Base-by-base conservation (phyloP, 2,888 invertebrate genomes). In the Apamea epomidion region DNA sequence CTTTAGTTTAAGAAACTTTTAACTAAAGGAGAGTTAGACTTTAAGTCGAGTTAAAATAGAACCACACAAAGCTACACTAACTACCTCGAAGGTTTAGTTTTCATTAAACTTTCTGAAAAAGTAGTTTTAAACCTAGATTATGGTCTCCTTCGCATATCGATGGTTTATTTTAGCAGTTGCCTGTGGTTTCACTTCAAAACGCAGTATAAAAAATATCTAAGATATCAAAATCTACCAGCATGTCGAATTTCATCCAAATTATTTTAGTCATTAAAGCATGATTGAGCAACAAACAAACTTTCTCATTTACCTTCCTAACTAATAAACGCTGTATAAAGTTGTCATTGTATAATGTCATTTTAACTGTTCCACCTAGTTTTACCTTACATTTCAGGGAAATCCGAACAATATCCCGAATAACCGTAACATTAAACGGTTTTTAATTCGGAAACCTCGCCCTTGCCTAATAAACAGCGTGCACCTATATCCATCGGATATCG, bases 401-500 rank as follows among this genome's bases (percentile, higher is more conserved):
- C 64, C 32, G 10, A 64, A 32, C 18, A 32, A 32, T 32, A 32
- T 32, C 18, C 18, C 8, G 64, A 64, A 37, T 12, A 37, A 65
- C 21, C 21, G 25, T 65, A 37, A 12, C 21, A 65, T 65, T 37
- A 62, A 16, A 65, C 25, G 16, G 16, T 32, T 77, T 69, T 60
- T 64, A 68, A 77, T 76, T 74, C 45, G 32, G 58, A 83, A 87
- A 71, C 29, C 81, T 73, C 78, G 72, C 84, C 18, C 16, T 25
- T 37, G 21, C 21, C 18, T 80, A 80, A 85, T 88, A 87, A 88
- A 85, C 80, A 78, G 51, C 80, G 83, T 81, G 85, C 87, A 85
- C 87, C 88, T 90, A 91, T 90, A 92, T 91, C 92, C 90, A 90
- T 87, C 92, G 93, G 93, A 94, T 95, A 94, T 95, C 93, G 92